Conservation (phyloP, 2,888 invertebrate genomes). For the Sialis lutaria region DNA sequence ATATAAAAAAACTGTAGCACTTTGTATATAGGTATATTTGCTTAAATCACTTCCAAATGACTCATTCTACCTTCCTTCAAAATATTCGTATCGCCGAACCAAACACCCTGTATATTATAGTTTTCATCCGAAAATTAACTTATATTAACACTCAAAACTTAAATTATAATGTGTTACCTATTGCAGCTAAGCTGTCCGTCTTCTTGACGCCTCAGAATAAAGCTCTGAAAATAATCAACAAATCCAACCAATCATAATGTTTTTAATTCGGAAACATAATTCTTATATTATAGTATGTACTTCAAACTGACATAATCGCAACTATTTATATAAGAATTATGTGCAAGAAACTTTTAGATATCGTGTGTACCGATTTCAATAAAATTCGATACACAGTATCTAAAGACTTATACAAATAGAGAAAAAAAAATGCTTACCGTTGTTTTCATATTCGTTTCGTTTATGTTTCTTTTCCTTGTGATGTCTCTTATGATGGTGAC, state of each 20-base stretch:
- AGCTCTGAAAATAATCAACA: slow-evolving; percentile 6
- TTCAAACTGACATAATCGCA: neutral
- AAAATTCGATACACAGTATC: too few relatives aligned
- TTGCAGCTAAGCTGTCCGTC: neutral
- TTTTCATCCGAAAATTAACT: neutral
- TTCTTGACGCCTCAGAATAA: slow-evolving; percentile 2
- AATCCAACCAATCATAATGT: slow-evolving; percentile 5
- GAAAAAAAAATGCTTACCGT: slow-evolving; percentile 30
- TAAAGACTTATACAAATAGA: slow-evolving; percentile 2
- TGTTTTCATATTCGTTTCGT: slow-evolving; percentile 27
- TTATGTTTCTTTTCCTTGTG: slow-evolving; percentile 26
- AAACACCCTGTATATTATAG: too few relatives aligned
- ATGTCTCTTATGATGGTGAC: slow-evolving; percentile 32
- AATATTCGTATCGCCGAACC: too few relatives aligned
- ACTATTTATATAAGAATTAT: neutral
- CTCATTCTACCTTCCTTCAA: too few relatives aligned
- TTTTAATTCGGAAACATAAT: neutral
- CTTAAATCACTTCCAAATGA: too few relatives aligned
- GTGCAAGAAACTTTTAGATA: neutral
- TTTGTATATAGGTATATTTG: too few relatives aligned
- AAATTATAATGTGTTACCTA: neutral
- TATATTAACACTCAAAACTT: neutral
- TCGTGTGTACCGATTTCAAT: too few relatives aligned
- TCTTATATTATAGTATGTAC: neutral
- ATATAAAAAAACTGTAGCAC: too few relatives aligned